Conservation (phyloP, 1,140 invertebrate genomes). For the Drosophila kikkawai region DNA sequence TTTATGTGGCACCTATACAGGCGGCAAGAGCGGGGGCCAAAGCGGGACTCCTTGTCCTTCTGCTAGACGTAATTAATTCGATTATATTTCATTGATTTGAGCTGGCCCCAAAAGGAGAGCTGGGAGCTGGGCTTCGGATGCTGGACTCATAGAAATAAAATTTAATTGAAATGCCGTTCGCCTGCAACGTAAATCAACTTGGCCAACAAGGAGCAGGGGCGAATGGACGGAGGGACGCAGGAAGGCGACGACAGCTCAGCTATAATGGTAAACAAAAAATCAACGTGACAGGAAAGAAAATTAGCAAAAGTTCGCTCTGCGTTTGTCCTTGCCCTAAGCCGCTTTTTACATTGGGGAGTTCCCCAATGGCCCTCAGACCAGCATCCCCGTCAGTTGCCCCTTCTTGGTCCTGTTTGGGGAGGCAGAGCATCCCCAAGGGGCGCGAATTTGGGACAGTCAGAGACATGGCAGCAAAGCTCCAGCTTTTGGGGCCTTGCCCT, state of each 20-base stretch:
- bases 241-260: slow-evolving; percentile 73
- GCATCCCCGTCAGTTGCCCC: slow-evolving; percentile 10
- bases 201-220: slow-evolving; percentile 26
- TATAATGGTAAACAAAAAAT: slow-evolving; percentile 84
- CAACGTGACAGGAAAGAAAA: slow-evolving; percentile 83
- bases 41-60: slow-evolving; percentile 24
- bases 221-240: slow-evolving; percentile 6
- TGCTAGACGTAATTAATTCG: slow-evolving; percentile 81
- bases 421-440: slow-evolving; percentile 54
- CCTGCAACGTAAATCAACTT: slow-evolving; percentile 78
- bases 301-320: slow-evolving; percentile 76
- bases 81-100: slow-evolving; percentile 84
- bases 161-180: slow-evolving; percentile 82
- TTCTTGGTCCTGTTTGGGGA: background rate
- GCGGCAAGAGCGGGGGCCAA: background rate
- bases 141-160: slow-evolving; percentile 75
- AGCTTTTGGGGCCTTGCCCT: slow-evolving; percentile 18
- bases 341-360: slow-evolving; percentile 61
- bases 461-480: slow-evolving; percentile 44
- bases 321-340: slow-evolving; percentile 63
- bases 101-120: slow-evolving; percentile 32
- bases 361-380: background rate
- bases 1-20: slow-evolving; percentile 71
- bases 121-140: background rate
- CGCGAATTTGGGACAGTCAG: slow-evolving; percentile 65